These are phyloP conservation scores for Vanessa tameamea DNA, from an alignment of 1,140 invertebrate species.

Conservation along the genomic window DNA sequence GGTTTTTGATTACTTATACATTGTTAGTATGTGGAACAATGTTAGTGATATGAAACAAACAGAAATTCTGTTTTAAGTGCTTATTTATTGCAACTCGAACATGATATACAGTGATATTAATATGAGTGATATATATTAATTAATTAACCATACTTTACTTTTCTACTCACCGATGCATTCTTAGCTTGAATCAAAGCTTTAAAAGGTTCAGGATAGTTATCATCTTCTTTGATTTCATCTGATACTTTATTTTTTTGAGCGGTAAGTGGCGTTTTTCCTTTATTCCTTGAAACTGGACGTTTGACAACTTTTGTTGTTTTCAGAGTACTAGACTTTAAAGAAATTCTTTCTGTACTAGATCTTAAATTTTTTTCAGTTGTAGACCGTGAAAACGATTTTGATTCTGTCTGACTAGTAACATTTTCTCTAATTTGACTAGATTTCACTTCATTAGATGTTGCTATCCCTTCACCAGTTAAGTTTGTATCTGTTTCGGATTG, in stretches of 20 bases:
- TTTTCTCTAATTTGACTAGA: slow-evolving; percentile 66
- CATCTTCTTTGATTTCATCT: slow-evolving; percentile 72
- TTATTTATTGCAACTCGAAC: slow-evolving; percentile 35
- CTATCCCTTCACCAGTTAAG: slow-evolving; percentile 69
- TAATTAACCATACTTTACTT: slow-evolving; percentile 28
- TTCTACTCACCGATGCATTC: slow-evolving; percentile 71
- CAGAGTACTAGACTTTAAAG: slow-evolving; percentile 42
- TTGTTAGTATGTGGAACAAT: slow-evolving; percentile 39
- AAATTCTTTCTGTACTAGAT: slow-evolving; percentile 30
- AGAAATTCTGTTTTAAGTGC: slow-evolving; percentile 37
- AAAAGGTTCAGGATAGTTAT: slow-evolving; percentile 76
- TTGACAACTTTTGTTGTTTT: slow-evolving; percentile 61
- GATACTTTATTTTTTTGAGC: slow-evolving; percentile 52
- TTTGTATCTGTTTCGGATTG: slow-evolving; percentile 70
- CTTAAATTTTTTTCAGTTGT: slow-evolving; percentile 50
- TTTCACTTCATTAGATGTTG: slow-evolving; percentile 55
- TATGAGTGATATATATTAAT: slow-evolving; percentile 33
- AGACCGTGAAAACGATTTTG: slow-evolving; percentile 39
- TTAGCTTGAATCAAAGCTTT: slow-evolving; percentile 76
- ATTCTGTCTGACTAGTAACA: slow-evolving; percentile 62
- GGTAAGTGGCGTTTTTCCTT: slow-evolving; percentile 45
- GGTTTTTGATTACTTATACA: slow-evolving; percentile 1
- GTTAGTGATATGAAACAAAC: slow-evolving; percentile 40
- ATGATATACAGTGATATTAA: slow-evolving; percentile 36
- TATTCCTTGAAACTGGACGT: slow-evolving; percentile 58